Evolutionary conservation across 1,140 invertebrate genomes (phyloP).

Genomic region (Pemphigus obesinymphae): DNA sequence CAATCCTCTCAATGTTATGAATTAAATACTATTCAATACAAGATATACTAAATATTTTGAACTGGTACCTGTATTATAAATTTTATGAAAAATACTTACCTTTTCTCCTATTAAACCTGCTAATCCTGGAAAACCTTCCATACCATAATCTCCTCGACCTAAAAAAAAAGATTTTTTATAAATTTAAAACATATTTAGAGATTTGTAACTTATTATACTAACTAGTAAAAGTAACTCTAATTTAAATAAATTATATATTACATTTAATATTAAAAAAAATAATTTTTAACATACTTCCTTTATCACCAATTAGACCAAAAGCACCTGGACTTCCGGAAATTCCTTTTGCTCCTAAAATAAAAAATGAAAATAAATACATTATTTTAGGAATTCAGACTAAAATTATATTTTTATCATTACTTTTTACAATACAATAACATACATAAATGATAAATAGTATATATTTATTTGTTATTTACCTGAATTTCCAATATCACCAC

Average conservation of each 20-base stretch:
- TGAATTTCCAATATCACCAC: constrained; percentile 57
- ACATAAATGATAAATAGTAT: neutral
- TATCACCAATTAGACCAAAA: constrained; percentile 38
- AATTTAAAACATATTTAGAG: neutral
- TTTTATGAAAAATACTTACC: no score
- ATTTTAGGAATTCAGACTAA: neutral
- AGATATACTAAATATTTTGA: no score
- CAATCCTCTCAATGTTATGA: no score
- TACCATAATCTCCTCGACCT: constrained; percentile 29
- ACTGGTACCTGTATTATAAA: no score
- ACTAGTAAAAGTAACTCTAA: neutral
- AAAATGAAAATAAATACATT: neutral
- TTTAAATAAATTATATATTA: neutral
- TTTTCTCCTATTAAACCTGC: constrained; percentile 38
- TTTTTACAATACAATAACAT: neutral
- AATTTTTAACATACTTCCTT: constrained; percentile 19
- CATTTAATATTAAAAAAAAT: neutral
- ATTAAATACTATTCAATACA: no score
- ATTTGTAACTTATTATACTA: neutral
- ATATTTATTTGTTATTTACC: constrained; percentile 20
- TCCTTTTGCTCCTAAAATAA: constrained; percentile 36
- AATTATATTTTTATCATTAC: neutral
- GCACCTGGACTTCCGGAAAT: constrained; percentile 32
- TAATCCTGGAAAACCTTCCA: constrained; percentile 31
- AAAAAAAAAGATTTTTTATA: neutral